Percentiles rank a stretch among this genome's conserved stretches.
Evolutionary conservation across 2,113 vertebrate genomes (phyloP).

Genomic region (Tachysurus vachellii): DNA sequence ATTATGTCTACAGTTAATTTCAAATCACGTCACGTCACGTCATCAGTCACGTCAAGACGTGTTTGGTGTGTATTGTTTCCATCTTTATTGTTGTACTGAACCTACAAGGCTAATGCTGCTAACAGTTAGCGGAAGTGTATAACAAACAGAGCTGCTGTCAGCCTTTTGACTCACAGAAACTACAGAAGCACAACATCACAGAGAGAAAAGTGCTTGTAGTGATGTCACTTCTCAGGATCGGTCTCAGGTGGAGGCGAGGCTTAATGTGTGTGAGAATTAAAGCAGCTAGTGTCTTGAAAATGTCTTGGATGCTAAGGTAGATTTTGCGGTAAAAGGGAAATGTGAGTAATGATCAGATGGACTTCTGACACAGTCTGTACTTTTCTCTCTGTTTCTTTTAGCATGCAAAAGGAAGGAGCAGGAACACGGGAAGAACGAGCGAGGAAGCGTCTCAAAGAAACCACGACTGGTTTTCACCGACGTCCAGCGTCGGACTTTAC

Average conservation of each 20-base stretch:
- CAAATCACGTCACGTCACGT: neutral
- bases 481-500: constrained; percentile 96
- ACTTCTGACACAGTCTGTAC: constrained; percentile 7
- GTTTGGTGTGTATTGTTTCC: neutral
- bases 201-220: neutral
- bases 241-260: neutral
- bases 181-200: neutral
- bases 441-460: constrained; percentile 91
- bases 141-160: too few species aligned
- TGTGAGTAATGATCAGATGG: neutral
- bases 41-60: neutral
- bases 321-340: neutral
- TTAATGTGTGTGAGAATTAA: neutral
- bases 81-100: neutral
- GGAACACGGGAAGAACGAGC: constrained; percentile 87
- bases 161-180: neutral
- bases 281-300: neutral
- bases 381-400: constrained; percentile 63
- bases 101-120: neutral
- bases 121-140: neutral
- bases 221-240: neutral
- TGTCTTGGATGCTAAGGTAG: neutral
- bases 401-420: constrained; percentile 98
- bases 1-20: too few species aligned
- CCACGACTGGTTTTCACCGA: constrained; percentile 97